Conservation (phyloP, 1,140 invertebrate genomes). For the Drosophila dunni region DNA sequence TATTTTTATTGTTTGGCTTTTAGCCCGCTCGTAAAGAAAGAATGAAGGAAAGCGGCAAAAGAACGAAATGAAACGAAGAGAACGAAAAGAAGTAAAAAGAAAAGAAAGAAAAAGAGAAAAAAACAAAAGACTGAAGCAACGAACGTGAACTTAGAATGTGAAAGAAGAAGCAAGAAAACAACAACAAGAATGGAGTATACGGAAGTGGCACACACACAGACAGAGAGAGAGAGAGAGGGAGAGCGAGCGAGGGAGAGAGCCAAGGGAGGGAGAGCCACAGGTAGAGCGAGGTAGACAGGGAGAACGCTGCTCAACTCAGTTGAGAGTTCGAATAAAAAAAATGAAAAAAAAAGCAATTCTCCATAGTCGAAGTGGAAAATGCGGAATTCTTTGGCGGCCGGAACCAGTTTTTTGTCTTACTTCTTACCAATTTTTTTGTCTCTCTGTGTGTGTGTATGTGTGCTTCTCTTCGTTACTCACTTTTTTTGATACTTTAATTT, state of each 20-base stretch:
- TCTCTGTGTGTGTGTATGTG: background rate
- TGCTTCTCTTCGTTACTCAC: slow-evolving; percentile 26
- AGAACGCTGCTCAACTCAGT: slow-evolving; percentile 7
- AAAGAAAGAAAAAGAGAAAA: slow-evolving; percentile 30
- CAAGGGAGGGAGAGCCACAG: background rate
- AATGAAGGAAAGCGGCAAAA: slow-evolving; percentile 11
- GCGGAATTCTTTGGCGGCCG: slow-evolving; percentile 76
- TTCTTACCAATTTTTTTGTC: slow-evolving; percentile 68
- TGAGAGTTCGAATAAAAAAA: slow-evolving; percentile 29
- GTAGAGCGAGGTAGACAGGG: slow-evolving; percentile 11
- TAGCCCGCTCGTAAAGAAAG: slow-evolving; percentile 26
- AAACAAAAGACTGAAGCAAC: slow-evolving; percentile 79
- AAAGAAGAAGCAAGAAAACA: slow-evolving; percentile 14
- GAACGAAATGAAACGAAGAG: slow-evolving; percentile 13
- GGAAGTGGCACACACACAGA: slow-evolving; percentile 73
- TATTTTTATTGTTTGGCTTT: slow-evolving; percentile 30
- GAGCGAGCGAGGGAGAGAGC: background rate
- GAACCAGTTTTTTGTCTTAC: slow-evolving; percentile 74
- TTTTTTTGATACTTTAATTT: slow-evolving; percentile 54
- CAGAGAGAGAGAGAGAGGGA: slow-evolving; percentile 7
- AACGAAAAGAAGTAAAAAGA: background rate
- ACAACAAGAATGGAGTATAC: slow-evolving; percentile 45
- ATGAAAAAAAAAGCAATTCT: slow-evolving; percentile 23
- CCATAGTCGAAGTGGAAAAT: slow-evolving; percentile 62
- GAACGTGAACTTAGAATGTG: slow-evolving; percentile 72